These are phyloP conservation scores for Elanoides forficatus DNA, from an alignment of 2,113 vertebrate species.

Conservation along the genomic window DNA sequence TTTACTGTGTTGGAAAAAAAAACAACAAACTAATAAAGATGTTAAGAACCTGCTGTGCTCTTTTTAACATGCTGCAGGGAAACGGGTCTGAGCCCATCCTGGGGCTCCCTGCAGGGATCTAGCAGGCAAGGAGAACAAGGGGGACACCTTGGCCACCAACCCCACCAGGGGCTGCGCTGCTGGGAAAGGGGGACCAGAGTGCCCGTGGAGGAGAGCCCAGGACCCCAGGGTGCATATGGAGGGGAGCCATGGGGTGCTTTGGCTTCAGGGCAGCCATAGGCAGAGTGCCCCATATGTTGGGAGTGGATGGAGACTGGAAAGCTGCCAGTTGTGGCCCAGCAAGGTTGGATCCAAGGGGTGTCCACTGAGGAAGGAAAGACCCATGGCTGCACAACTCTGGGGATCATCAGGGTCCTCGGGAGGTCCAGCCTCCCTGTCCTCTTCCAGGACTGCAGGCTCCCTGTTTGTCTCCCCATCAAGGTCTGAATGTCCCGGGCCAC, in stretches of 20 bases:
- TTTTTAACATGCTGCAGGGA: not conserved
- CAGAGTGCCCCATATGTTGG: not conserved
- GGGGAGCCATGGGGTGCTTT: not conserved
- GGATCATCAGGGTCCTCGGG: not conserved
- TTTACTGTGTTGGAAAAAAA: constrained; percentile 67
- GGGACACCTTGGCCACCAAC: not conserved
- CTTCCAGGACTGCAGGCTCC: not conserved
- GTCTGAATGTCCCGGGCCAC: not conserved
- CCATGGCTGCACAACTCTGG: not conserved
- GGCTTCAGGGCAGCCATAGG: not conserved
- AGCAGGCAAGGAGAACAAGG: not conserved
- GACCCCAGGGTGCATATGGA: not conserved
- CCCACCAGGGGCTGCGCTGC: not conserved
- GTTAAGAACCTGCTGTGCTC: constrained; percentile 35
- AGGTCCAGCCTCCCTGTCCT: not conserved
- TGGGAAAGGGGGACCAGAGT: not conserved
- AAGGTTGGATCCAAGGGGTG: not conserved
- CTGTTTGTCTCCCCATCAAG: not conserved
- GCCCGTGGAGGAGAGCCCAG: not conserved
- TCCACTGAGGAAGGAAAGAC: not conserved
- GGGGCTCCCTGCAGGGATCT: not conserved
- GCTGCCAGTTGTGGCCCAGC: not conserved
- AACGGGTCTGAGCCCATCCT: not conserved
- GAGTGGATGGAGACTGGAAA: not conserved
- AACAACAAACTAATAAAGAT: constrained; percentile 72